Evolutionary conservation across 2,888 invertebrate species (phyloP).

Genomic region (Altica lythri): DNA sequence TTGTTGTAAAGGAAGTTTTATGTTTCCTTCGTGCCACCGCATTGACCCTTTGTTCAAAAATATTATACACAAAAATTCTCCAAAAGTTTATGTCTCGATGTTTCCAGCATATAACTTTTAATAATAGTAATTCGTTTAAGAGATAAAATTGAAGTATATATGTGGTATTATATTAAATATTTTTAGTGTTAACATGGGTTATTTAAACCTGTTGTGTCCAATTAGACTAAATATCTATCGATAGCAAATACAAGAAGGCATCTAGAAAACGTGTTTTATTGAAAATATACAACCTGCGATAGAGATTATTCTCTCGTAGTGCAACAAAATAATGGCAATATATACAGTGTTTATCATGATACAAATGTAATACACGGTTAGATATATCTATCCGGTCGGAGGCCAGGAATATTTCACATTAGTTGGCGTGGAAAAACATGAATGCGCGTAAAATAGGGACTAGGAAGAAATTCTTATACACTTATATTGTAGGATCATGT

Average conservation of each 20-base stretch:
- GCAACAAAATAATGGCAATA: constrained; percentile 28
- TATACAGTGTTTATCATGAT: constrained; percentile 37
- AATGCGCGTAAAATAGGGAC: constrained; percentile 35
- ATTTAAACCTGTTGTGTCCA: no score
- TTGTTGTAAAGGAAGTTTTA: constrained; percentile 28
- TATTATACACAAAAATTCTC: no score
- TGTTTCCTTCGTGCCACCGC: constrained; percentile 32
- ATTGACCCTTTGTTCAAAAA: constrained; percentile 25
- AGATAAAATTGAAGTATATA: no score
- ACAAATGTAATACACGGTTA: constrained; percentile 37
- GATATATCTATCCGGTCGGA: constrained; percentile 27
- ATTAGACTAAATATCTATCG: no score
- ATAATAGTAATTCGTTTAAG: no score
- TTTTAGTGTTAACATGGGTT: no score
- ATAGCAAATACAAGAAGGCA: no score
- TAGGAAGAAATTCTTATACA: constrained; percentile 36
- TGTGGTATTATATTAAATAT: no score
- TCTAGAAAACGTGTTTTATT: constrained; percentile 12
- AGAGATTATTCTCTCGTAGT: constrained; percentile 20
- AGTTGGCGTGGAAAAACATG: constrained; percentile 32
- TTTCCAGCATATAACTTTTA: no score
- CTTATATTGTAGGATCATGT: constrained; percentile 36
- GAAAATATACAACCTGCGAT: constrained; percentile 13
- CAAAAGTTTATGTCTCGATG: no score
- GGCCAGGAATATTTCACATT: constrained; percentile 39